Evolutionary conservation across 1,140 invertebrate genomes (phyloP), one percentile per base, ranked within the genome.

Genomic region (Drosophila tristis): DNA sequence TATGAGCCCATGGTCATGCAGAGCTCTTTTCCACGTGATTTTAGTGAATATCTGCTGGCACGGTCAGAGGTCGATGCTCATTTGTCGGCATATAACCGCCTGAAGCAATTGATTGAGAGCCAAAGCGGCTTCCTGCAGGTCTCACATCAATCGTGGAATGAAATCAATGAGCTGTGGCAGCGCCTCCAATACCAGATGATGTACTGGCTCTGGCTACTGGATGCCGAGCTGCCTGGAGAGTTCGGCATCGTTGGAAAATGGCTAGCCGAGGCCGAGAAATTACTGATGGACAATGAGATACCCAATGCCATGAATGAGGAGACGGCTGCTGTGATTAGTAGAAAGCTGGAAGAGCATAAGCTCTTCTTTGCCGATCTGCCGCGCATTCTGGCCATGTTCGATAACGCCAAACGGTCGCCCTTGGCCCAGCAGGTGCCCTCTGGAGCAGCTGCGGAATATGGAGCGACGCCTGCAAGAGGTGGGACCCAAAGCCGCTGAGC

Each of bases 341-440:
- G 95, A 70, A 98, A 98, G 92, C 92, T 98, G 43, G 96, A 98
- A 91, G 96, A 98, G 82, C 97, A 98, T 85, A 98, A 96, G 90
- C 94, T 94, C 45, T 98, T 98, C 92, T 99, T 99, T 92, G 94
- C 95, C 65, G 95, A 98, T 78, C 92, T 98, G 50, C 96, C 97
- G 2, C 93, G 94, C 11, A 94, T 98, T 51, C 92, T 95, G 65
- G 94, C 96, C 57, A 95, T 96, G 91, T 98, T 98, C 87, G 93
- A 95, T 59, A 93, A 94, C 63, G 95, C 94, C 4, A 94, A 94
- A 79, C 92, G 93, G 49, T 95, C 94, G 20, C 93, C 94, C 0
- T 90, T 95, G 51, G 94, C 94, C 4, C 92, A 93, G 50, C 93
- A 95, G 91, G 93, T 98, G 43, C 95, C 95, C 96, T 1, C 93